These are phyloP conservation scores for Pipistrellus kuhlii DNA, from an alignment of 2,797 vertebrate genomes.

Conservation along the genomic window DNA sequence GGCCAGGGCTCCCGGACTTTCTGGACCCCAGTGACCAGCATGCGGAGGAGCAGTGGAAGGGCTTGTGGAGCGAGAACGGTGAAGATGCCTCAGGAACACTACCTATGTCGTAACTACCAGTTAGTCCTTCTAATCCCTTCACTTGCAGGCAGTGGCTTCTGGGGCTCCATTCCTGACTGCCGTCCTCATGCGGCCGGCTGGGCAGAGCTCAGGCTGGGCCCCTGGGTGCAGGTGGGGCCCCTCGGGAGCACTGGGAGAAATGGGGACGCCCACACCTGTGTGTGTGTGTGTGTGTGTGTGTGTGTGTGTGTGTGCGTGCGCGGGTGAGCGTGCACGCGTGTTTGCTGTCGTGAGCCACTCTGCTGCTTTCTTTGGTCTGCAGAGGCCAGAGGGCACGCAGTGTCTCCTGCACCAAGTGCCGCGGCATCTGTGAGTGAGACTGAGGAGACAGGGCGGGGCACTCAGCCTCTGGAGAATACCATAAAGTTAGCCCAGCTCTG, in stretches of 20 bases:
- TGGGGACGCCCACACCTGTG: neutral
- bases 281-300: too few relatives aligned
- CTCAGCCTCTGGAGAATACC: neutral
- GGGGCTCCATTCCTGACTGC: neutral
- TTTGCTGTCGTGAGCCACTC: rapidly evolving
- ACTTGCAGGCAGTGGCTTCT: neutral
- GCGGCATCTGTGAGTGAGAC: neutral
- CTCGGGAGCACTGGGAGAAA: too few relatives aligned
- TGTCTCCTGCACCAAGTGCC: rapidly evolving
- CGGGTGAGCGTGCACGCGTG: rapidly evolving
- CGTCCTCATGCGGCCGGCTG: neutral
- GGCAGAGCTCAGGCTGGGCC: neutral
- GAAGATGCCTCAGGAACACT: neutral
- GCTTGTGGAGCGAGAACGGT: neutral
- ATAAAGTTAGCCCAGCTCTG: neutral
- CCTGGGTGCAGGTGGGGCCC: neutral
- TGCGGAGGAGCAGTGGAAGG: too few relatives aligned
- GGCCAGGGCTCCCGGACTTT: neutral
- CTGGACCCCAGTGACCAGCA: neutral
- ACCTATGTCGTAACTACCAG: neutral
- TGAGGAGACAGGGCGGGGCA: neutral
- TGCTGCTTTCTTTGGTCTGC: neutral
- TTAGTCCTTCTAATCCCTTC: neutral
- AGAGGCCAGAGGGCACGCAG: neutral
- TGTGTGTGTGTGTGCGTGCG: too few relatives aligned